These are phyloP conservation scores for Theretra japonica DNA, from an alignment of 2,888 invertebrate species.

Conservation along the genomic window DNA sequence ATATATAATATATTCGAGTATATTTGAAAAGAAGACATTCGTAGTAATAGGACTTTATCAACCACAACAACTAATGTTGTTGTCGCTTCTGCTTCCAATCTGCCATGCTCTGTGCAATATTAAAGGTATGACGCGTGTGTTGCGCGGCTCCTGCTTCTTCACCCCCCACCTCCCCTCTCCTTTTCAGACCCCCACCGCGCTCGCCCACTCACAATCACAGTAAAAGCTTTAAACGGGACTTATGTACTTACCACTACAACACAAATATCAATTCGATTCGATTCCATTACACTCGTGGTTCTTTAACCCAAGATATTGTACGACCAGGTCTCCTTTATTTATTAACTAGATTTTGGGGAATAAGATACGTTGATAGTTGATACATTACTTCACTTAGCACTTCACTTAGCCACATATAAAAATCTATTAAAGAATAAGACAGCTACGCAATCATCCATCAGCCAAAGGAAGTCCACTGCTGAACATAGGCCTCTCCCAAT, in stretches of 20 bases:
- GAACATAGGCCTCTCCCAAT: no score
- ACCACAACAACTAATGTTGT: neutral
- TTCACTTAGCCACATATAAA: no score
- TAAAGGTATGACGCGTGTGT: constrained; percentile 17
- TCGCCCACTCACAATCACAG: constrained; percentile 24
- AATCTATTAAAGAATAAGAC: no score
- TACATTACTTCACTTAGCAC: no score
- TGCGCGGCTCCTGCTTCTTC: neutral
- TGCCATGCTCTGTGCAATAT: neutral
- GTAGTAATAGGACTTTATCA: neutral
- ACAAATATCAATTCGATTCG: constrained; percentile 20
- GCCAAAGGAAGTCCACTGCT: no score
- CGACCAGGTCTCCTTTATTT: neutral
- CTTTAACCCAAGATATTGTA: neutral
- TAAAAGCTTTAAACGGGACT: constrained; percentile 29
- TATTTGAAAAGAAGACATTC: no score
- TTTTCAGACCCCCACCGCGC: neutral
- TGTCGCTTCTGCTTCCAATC: neutral
- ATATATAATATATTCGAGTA: no score
- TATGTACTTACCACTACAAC: constrained; percentile 15
- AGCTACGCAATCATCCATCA: no score
- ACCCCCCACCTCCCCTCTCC: neutral
- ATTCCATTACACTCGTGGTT: constrained; percentile 21
- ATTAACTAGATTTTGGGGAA: neutral
- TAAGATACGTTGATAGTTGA: neutral